A percentile compares a stretch with the other conserved stretches of the same genome.
Evolutionary conservation across 2,888 invertebrate genomes (phyloP).

Genomic region (Lasioglossum oenotherae): DNA sequence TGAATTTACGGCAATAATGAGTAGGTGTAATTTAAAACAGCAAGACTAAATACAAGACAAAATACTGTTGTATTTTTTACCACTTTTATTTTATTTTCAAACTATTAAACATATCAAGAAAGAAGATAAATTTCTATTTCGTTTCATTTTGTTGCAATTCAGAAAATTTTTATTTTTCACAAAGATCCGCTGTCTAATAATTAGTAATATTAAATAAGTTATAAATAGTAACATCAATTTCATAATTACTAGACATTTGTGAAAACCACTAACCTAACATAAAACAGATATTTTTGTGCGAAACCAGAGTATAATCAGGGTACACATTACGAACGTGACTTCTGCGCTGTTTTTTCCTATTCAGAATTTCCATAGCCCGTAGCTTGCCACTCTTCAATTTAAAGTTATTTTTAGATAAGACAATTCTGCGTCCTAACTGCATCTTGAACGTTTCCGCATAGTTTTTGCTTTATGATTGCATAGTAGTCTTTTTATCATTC

Average conservation of each 20-base stretch:
- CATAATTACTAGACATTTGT: not conserved
- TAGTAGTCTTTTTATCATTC: not conserved
- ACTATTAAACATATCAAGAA: too few species aligned
- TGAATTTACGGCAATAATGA: too few species aligned
- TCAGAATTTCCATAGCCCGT: not conserved
- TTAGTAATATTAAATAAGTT: not conserved
- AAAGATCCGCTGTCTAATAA: not conserved
- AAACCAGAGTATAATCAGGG: not conserved
- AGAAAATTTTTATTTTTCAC: too few species aligned
- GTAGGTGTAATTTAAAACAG: too few species aligned
- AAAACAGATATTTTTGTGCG: not conserved
- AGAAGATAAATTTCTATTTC: too few species aligned
- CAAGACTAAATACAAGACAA: too few species aligned
- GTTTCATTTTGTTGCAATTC: too few species aligned
- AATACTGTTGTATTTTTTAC: too few species aligned
- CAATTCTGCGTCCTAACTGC: not conserved
- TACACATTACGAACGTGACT: not conserved
- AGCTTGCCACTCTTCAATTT: not conserved
- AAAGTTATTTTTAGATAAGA: not conserved
- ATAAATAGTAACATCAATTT: too few species aligned
- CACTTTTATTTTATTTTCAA: too few species aligned
- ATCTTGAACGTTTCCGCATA: not conserved
- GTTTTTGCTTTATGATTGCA: not conserved
- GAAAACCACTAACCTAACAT: not conserved
- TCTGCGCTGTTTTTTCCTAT: not conserved